Percentiles rank a stretch among this genome's conserved stretches.
These are phyloP conservation scores for Diabrotica balteata DNA, from an alignment of 2,888 invertebrate species.

Conservation along the genomic window DNA sequence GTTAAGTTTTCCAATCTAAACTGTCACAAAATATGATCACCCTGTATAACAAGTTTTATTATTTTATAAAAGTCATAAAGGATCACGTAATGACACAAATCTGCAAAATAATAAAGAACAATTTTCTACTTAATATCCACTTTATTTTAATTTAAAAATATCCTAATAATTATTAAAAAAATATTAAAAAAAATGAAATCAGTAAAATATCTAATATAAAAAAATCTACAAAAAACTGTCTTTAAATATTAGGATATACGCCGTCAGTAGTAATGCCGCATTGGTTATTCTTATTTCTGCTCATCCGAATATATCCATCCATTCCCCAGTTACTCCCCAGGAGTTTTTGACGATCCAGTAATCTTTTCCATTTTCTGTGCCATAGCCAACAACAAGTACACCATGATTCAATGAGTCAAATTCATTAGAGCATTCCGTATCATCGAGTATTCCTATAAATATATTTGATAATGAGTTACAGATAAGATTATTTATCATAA, in stretches of 20 bases:
- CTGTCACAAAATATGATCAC: too few relatives aligned
- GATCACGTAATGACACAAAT: too few relatives aligned
- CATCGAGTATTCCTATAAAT: not conserved
- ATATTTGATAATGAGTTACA: not conserved
- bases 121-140: too few relatives aligned
- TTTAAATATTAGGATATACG: not conserved
- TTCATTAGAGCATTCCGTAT: not conserved
- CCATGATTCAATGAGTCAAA: not conserved
- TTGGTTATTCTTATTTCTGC: not conserved
- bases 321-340: not conserved
- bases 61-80: too few relatives aligned
- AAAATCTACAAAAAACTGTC: too few relatives aligned
- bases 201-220: too few relatives aligned
- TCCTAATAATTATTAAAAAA: too few relatives aligned
- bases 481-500: not conserved
- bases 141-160: too few relatives aligned
- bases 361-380: not conserved
- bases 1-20: too few relatives aligned
- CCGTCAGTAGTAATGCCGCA: not conserved
- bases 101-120: too few relatives aligned
- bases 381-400: not conserved
- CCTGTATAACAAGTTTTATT: too few relatives aligned
- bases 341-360: conserved; percentile 1
- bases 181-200: too few relatives aligned
- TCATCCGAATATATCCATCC: not conserved